phyloP scores from a whole-genome alignment of 2,888 invertebrate genomes.

The Caenorhabditis sp. region DNA sequence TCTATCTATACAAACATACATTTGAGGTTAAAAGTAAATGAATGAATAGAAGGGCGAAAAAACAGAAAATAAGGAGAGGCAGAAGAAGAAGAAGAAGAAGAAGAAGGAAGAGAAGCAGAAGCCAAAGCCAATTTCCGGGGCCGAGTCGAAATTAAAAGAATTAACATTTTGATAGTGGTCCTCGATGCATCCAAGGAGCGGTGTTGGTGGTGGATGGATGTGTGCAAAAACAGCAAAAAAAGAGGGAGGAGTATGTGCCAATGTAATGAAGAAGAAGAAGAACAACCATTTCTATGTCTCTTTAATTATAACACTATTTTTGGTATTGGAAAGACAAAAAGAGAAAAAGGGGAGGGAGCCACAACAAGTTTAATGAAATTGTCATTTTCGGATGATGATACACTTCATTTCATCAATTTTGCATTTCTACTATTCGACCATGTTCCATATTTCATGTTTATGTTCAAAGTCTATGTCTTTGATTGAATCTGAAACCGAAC shows the following conservation, averaged over 20 bases:
- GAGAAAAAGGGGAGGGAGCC: constrained; percentile 1
- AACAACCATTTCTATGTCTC: not conserved
- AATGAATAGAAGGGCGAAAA: constrained; percentile 23
- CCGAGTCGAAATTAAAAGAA: constrained; percentile 12
- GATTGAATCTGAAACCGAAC: no score
- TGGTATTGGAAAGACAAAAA: not conserved
- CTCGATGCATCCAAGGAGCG: constrained; percentile 4
- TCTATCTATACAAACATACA: constrained; percentile 2
- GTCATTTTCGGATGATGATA: constrained; percentile 32
- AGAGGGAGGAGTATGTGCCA: not conserved
- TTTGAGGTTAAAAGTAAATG: constrained; percentile 34
- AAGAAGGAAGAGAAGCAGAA: constrained; percentile 22
- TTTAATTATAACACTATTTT: no score
- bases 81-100: constrained; percentile 24
- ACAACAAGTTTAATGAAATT: constrained; percentile 45
- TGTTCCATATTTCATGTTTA: no score
- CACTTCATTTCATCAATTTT: constrained; percentile 13
- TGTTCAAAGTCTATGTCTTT: no score
- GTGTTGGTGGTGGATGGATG: not conserved
- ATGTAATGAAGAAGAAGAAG: not conserved
- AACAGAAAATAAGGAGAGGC: constrained; percentile 29
- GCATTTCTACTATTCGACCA: not conserved
- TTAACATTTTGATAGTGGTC: constrained; percentile 44
- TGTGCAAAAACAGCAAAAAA: not conserved
- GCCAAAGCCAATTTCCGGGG: constrained; percentile 9